These are phyloP conservation scores for Lycia hirtaria DNA, from an alignment of 2,888 invertebrate species.

Conservation along the genomic window DNA sequence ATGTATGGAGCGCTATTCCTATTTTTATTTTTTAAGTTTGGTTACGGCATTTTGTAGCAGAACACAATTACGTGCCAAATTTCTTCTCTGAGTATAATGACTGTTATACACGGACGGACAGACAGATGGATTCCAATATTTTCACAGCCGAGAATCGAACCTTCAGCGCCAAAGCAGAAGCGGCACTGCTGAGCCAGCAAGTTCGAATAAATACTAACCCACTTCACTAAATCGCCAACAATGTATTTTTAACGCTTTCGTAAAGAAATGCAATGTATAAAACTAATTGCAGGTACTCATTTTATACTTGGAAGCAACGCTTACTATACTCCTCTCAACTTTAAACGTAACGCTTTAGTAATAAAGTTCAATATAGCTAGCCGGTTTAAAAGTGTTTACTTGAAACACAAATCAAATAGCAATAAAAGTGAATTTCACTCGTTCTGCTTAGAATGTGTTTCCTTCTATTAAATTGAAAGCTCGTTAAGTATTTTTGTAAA, in stretches of 20 bases:
- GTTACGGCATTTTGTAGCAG: too few species aligned
- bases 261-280: slow-evolving; percentile 15
- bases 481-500: slow-evolving; percentile 51
- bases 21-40: too few species aligned
- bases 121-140: too few species aligned
- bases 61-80: too few species aligned
- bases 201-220: slow-evolving; percentile 3
- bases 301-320: slow-evolving; percentile 23
- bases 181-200: neutral
- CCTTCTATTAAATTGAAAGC: slow-evolving; percentile 65
- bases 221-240: slow-evolving; percentile 16
- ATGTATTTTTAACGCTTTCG: slow-evolving; percentile 8
- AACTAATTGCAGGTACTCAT: slow-evolving; percentile 32
- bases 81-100: too few species aligned
- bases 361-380: slow-evolving; percentile 17
- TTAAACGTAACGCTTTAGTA: neutral
- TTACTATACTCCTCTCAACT: slow-evolving; percentile 3
- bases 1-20: too few species aligned
- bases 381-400: slow-evolving; percentile 51
- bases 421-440: slow-evolving; percentile 71
- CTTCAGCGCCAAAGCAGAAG: too few species aligned
- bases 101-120: too few species aligned
- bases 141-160: too few species aligned
- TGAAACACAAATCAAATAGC: slow-evolving; percentile 71
- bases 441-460: slow-evolving; percentile 73